Evolutionary conservation across 2,113 vertebrate genomes (phyloP), one percentile per base, ranked within the genome.

Genomic region (Bambusicola thoracicus): DNA sequence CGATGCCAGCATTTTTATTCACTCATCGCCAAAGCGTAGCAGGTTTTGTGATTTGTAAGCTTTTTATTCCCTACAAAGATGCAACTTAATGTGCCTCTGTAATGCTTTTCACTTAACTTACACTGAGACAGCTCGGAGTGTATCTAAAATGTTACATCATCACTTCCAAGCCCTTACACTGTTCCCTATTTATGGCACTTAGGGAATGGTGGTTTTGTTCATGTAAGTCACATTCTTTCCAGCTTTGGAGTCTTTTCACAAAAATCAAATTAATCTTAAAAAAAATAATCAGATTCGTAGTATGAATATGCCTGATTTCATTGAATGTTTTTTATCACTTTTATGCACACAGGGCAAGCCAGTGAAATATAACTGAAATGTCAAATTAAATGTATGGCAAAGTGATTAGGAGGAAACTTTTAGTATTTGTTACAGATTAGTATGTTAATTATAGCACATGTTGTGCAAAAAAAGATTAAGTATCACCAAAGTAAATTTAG

Each of bases 401-500:
- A 93, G 69, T 1, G 75, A 97, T 96, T 96, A 94, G 81, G 63
- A 92, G 92, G 89, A 94, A 96, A 96, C 63, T 96, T 96, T 67
- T 9, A 89, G 67, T 66, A 89, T 97, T 97, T 95, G 77, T 93
- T 95, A 95, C 87, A 97, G 95, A 96, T 97, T 94, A 97, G 93
- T 96, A 97, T 96, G 94, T 95, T 97, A 96, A 97, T 97, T 97
- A 95, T 16, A 55, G 84, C 55, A 91, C 69, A 30, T 82, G 90
- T 90, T 94, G 86, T 92, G 38, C 36, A 41, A 93, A 89, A 88
- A 92, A 97, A 49, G 92, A 97, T 97, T 95, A 97, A 97, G 84
- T 73, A 93, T 87, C 92, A 93, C 92, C 92, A 95, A 96, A 95
- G 90, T 90, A 96, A 97, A 96, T 96, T 96, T 96, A 96, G 97